Evolutionary conservation across 2,113 vertebrate species (phyloP), one percentile per base, ranked within the genome.

Genomic region (Hiodon alosoides): DNA sequence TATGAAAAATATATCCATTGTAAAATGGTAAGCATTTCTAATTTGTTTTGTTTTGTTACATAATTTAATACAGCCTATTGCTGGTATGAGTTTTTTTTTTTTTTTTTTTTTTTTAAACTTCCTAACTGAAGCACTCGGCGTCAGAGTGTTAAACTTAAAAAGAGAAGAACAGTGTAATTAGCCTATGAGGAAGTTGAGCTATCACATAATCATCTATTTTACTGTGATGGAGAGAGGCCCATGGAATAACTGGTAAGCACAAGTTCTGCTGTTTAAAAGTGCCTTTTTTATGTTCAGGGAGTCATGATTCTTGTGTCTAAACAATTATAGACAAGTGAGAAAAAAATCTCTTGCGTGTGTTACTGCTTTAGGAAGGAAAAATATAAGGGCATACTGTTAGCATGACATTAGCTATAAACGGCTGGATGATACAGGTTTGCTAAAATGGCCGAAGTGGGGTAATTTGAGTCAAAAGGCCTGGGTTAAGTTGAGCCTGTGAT

Each of bases 281-380:
- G 61, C 62, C 16, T 62, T 73, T 64, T 61, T 65, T 31, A 31
- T 31, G 31, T 31, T 31, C 31, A 31, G 31, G 31, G 31, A 31
- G 31, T 61, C 14, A 50, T 3, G 46, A 13, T 62, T 62, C 31
- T 73, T 62, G 58, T 64, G 14, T 62, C 17, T 48, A 7, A 73
- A 73, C 31, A 71, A 62, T 77, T 66, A 71, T 46, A 72, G 69
- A 66, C 52, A 77, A 58, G 69, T 68, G 67, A 68, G 54, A 58
- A 77, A 77, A 77, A 77, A 48, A 73, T 73, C 48, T 61, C 76
- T 31, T 31, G 68, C 55, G 47, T 46, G 55, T 69, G 46, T 71
- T 71, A 52, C 47, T 68, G 73, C 73, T 75, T 75, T 75, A 55
- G 13, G 52, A 59, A 68, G 65, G 47, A 68, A 75, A 65, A 75